Base-by-base conservation (phyloP, 1,140 invertebrate species). In the Samia ricini region DNA sequence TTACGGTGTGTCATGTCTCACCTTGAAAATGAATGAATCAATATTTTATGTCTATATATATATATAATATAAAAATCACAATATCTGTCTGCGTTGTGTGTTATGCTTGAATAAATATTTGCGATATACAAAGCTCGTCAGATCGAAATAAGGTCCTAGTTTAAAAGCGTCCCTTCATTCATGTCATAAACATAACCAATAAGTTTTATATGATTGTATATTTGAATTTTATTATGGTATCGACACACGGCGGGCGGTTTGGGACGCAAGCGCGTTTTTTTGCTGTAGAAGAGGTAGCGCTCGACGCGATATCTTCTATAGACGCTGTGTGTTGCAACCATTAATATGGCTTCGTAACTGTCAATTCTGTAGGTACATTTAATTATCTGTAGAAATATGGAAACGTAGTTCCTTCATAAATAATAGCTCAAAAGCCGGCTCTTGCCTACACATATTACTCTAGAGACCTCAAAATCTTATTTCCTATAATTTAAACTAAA, bases 371-470 rank as follows among this genome's bases (percentile, higher is more conserved):
- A 15, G 1, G 22, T 55, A 10, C 4, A 10, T 24, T 24, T 24
- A 22, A 24, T 15, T 55, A 4, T 24, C 4, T 24, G 12, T 55
- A 12, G 21, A 24, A 12, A 55, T 24, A 0, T 21, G 1, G 10
- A 2, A 55, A 55, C 15, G n/a, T 22, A 22, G 10, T 24, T 55
- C 52, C 21, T 6, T 23, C 21, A 6, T 20, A 24, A n/a, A 24
- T n/a, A n/a, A n/a, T 55, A 57, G 18, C 42, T 61, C 68, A 71
- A 60, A 69, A 73, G 77, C 77, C 77, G 60, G 66, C 62, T 75
- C 77, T 79, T 79, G 77, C 77, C 77, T 71, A 57, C 60, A 57
- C 56, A 54, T 64, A 71, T 64, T 63, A 60, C 70, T n/a, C n/a
- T n/a, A n/a, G n/a, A 71, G 64, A 69, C 66, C 74, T 77, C 70